A percentile compares a stretch with the other conserved stretches of the same genome.
phyloP scores from a whole-genome alignment of 2,113 vertebrate species.

The Asarcornis scutulata region DNA sequence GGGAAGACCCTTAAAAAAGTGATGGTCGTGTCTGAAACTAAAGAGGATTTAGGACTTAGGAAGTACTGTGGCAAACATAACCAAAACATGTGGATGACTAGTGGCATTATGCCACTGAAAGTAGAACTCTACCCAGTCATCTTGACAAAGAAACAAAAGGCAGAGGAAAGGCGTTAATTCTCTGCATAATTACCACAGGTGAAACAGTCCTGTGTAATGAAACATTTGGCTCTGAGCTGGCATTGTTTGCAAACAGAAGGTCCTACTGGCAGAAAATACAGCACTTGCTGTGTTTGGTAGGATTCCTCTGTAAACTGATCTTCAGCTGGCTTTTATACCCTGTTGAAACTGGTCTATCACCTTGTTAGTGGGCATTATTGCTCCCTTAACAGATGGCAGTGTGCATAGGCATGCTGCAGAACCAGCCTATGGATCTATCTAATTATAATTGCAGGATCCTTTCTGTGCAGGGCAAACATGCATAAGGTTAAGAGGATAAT shows the following conservation, averaged over 20 bases:
- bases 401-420: neutral
- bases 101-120: neutral
- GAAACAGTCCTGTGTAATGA: neutral
- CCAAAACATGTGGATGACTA: neutral
- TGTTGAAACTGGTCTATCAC: slow-evolving; percentile 21
- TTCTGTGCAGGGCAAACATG: neutral
- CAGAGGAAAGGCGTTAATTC: neutral
- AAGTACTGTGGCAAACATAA: neutral
- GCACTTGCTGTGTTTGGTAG: slow-evolving; percentile 28
- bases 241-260: slow-evolving; percentile 31
- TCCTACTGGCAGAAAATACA: slow-evolving; percentile 34
- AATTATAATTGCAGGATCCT: slow-evolving; percentile 34
- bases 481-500: slow-evolving; percentile 38
- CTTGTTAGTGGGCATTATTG: neutral
- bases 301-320: slow-evolving; percentile 26
- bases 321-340: slow-evolving; percentile 35
- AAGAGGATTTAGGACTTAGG: neutral
- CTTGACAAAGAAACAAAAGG: neutral
- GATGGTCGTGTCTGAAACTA: neutral
- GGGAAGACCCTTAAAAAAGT: neutral
- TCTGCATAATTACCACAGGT: neutral
- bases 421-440: slow-evolving; percentile 5
- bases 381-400: slow-evolving; percentile 46
- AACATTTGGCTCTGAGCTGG: slow-evolving; percentile 5
- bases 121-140: neutral